phyloP scores from a whole-genome alignment of 2,888 invertebrate species.

The Drosophila atripex region DNA sequence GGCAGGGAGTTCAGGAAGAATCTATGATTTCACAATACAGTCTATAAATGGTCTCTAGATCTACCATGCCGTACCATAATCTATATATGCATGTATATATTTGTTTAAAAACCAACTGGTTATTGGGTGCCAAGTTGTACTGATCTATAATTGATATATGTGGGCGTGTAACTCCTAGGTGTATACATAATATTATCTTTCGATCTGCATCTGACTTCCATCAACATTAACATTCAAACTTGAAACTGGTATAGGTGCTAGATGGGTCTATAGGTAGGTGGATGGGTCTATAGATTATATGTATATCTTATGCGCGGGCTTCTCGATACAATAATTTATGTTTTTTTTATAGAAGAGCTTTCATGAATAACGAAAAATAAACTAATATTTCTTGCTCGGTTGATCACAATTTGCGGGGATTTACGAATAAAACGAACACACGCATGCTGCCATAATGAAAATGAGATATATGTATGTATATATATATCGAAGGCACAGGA shows the following conservation, averaged over 20 bases:
- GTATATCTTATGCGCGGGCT: conserved; percentile 20
- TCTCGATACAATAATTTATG: not conserved
- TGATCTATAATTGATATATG: conserved; percentile 20
- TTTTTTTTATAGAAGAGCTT: not conserved
- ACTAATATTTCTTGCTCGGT: conserved; percentile 4
- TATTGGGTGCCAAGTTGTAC: conserved; percentile 34
- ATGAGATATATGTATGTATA: conserved; percentile 42
- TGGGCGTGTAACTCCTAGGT: conserved; percentile 23
- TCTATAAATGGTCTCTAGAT: conserved; percentile 42
- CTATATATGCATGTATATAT: conserved; percentile 30
- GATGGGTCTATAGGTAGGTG: not conserved
- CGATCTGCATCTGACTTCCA: not conserved
- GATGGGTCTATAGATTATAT: conserved; percentile 13
- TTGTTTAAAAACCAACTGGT: conserved; percentile 41
- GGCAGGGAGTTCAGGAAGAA: too few species aligned
- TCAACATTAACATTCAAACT: conserved; percentile 35
- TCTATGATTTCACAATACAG: conserved; percentile 44
- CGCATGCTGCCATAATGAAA: conserved; percentile 31
- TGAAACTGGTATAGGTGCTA: conserved; percentile 7
- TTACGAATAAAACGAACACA: conserved; percentile 13
- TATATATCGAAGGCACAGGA: conserved; percentile 69
- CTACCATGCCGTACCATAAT: conserved; percentile 23
- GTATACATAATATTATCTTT: conserved; percentile 11
- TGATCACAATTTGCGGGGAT: conserved; percentile 33
- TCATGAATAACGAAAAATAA: conserved; percentile 1